These are phyloP conservation scores for Daboia siamensis DNA, from an alignment of 2,113 vertebrate genomes.

Conservation along the genomic window DNA sequence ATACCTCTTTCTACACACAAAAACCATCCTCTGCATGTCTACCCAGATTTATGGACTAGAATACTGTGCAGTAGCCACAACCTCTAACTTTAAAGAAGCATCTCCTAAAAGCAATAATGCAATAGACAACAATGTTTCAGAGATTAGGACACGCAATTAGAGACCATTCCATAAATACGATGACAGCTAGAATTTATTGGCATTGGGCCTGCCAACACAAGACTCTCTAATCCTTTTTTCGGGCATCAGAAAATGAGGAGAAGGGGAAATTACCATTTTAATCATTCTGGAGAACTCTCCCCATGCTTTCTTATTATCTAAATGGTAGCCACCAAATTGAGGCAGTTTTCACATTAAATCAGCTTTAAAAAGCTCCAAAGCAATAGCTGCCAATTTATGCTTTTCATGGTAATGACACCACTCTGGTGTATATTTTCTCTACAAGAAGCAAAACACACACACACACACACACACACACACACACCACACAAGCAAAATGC, in stretches of 20 bases:
- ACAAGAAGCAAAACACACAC: slow-evolving; percentile 20
- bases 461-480: not conserved
- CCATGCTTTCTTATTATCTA: slow-evolving; percentile 57
- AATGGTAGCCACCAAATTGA: slow-evolving; percentile 52
- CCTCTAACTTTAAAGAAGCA: not conserved
- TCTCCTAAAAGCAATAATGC: not conserved
- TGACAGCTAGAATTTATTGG: not conserved
- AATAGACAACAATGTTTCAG: not conserved
- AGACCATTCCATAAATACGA: not conserved
- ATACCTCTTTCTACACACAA: not conserved
- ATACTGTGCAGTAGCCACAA: no score
- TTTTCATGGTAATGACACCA: slow-evolving; percentile 56
- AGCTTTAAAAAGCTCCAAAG: slow-evolving; percentile 57
- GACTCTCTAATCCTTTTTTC: not conserved
- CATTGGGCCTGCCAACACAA: not conserved
- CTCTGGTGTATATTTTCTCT: slow-evolving; percentile 45
- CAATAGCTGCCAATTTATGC: slow-evolving; percentile 58
- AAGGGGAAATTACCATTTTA: slow-evolving; percentile 65
- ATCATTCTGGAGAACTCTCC: slow-evolving; percentile 60
- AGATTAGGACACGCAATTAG: not conserved
- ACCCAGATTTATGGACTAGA: not conserved
- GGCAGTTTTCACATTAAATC: slow-evolving; percentile 66
- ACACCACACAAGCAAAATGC: slow-evolving; percentile 30
- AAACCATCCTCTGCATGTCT: not conserved
- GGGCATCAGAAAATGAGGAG: slow-evolving; percentile 54